Base-by-base conservation (phyloP, 1,140 invertebrate species). In the Lepidurus arcticus region DNA sequence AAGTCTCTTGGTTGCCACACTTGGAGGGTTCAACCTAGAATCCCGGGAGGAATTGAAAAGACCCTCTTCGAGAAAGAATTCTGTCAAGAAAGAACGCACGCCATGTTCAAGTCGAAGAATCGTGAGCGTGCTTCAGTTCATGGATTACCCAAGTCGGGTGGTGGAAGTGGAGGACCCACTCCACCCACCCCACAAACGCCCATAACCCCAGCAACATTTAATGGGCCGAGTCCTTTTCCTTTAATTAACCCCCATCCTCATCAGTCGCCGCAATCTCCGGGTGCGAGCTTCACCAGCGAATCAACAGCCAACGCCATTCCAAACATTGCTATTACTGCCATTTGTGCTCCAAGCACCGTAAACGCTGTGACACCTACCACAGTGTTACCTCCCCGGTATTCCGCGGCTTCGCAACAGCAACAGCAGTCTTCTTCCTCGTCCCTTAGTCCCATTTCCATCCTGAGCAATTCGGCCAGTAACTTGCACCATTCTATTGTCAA, bases 391-490 rank as follows among this genome's bases (percentile, higher is more conserved):
- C 75, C 43, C 24, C 24, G 44, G 75, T 42, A 42, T 16, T 76
- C 9, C 24, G 21, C 75, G 42, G 42, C 75, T n/a, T 11, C 34
- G n/a, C 74, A 6, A 34, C 13, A 75, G 11, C 24, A 42, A 5
- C 16, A 73, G 16, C 65, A n/a, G 16, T n/a, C 16, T 24, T 75
- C 74, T 45, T 47, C 75, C 43, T 21, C 24, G 5, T n/a, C 75
- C 4, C 75, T 45, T 43, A 76, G 75, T n/a, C 75, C 75, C 34
- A 47, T 76, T 76, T 76, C 75, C 21, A 76, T 76, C 16, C 24
- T 76, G 43, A 44, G 43, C 42, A 76, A 76, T 42, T 76, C 75
- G 34, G 42, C 53, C n/a, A 65, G 53, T 21, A 65, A 65, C 21
- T 65, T 65, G 53, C 53, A 65, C 53, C 53, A 65, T 65, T 65